Conservation (phyloP, 2,113 vertebrate genomes). For the Micronycteris hirsuta region DNA sequence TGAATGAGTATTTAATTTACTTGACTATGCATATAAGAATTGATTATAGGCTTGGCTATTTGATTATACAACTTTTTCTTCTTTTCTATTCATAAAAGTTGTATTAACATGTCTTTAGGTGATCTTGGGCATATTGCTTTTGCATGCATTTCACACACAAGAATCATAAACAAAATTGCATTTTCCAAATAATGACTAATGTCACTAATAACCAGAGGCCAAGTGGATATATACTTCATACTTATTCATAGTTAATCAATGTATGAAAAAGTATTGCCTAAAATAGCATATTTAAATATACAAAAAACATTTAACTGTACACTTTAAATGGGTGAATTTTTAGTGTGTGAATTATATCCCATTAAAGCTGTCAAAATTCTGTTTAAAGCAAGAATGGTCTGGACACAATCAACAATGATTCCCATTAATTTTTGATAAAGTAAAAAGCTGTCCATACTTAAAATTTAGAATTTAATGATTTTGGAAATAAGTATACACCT, state of each 20-base stretch:
- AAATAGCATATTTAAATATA: neutral
- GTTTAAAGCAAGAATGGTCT: neutral
- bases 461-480: neutral
- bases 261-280: neutral
- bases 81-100: neutral
- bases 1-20: neutral
- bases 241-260: neutral
- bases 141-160: neutral
- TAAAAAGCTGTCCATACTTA: neutral
- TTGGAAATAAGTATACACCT: neutral
- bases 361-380: neutral
- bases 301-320: neutral
- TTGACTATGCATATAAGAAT: neutral
- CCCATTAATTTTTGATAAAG: too few relatives aligned
- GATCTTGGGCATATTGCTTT: neutral
- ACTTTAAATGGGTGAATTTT: neutral
- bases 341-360: neutral
- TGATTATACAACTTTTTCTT: neutral
- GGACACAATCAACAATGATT: neutral
- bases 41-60: neutral
- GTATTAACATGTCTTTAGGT: neutral
- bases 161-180: neutral
- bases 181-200: neutral
- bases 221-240: neutral
- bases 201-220: neutral